Base-by-base conservation (phyloP, 2,888 invertebrate genomes). In the Lottia scabra region DNA sequence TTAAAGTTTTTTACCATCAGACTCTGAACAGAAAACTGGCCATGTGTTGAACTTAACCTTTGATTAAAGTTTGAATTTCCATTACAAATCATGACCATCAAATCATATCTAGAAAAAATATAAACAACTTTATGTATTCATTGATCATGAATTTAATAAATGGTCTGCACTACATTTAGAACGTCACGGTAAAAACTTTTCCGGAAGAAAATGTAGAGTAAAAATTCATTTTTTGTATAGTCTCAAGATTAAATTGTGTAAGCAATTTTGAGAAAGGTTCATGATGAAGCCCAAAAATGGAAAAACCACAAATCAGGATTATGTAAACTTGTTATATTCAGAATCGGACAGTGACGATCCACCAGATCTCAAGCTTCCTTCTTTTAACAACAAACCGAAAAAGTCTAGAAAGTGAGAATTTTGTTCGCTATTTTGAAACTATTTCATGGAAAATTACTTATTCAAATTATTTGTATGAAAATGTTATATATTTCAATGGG, bases 201-300 rank as follows among this genome's bases (percentile, higher is more conserved):
- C 23, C 19, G 23, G 56, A 19, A 23, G 23, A 23, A 23, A 56
- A 56, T 56, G 10, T 23, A 8, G 56, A 6, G 15, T 56, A 19
- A 56, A 56, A 56, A 56, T 8, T 15, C n/a, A 2, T 19, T 23
- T 23, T 19, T 23, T 56, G 23, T 10, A 19, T n/a, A 56, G 23
- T n/a, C 8, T 19, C 12, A 15, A 19, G 19, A 19, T 23, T 15
- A 56, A 30, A 38, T 62, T 43, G 66, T 66, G 30, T 66, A 12
- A n/a, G 10, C 88, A 87, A 23, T 88, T 88, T 87, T 84, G 81
- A 2, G 80, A 80, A 0, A 83, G 80, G 82, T 78, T 62, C 56
- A 72, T 44, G 44, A 64, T 65, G 63, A 75, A 75, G 67, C 70
- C 73, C 16, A 75, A 68, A 56, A 78, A 74, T 66, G 75, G 77